These are phyloP conservation scores for Antheraea assamensis DNA, from an alignment of 2,888 invertebrate genomes.

Conservation along the genomic window DNA sequence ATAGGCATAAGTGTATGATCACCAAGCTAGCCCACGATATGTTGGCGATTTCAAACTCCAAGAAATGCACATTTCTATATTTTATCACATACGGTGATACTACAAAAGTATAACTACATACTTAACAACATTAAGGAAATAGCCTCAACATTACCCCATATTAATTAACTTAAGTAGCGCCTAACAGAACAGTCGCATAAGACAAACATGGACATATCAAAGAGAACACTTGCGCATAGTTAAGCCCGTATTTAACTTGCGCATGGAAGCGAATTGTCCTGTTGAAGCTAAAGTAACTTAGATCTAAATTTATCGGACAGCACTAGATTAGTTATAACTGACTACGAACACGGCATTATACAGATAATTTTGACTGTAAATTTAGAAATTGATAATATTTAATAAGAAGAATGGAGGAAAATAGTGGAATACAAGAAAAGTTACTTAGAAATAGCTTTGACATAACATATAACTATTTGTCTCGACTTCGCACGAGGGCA, in stretches of 20 bases:
- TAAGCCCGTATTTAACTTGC: constrained; percentile 1
- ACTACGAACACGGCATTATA: neutral
- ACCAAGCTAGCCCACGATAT: too few species aligned
- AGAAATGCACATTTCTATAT: too few species aligned
- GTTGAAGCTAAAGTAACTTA: neutral
- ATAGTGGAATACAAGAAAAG: too few species aligned
- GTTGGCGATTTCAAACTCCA: too few species aligned
- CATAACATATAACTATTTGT: too few species aligned
- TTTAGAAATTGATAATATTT: too few species aligned
- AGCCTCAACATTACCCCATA: neutral
- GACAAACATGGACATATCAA: neutral
- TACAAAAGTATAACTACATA: too few species aligned
- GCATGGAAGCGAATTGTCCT: neutral
- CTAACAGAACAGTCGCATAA: neutral
- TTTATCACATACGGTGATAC: too few species aligned
- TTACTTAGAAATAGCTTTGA: too few species aligned
- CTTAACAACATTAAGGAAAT: neutral
- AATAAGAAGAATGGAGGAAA: too few species aligned
- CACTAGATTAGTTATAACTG: neutral
- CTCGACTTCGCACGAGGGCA: too few species aligned
- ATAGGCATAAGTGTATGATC: too few species aligned
- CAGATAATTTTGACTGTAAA: neutral
- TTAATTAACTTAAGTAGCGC: neutral
- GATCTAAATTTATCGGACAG: neutral
- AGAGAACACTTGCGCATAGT: neutral